phyloP scores from a whole-genome alignment of 1,140 invertebrate genomes.

The Neuroterus valhalla region DNA sequence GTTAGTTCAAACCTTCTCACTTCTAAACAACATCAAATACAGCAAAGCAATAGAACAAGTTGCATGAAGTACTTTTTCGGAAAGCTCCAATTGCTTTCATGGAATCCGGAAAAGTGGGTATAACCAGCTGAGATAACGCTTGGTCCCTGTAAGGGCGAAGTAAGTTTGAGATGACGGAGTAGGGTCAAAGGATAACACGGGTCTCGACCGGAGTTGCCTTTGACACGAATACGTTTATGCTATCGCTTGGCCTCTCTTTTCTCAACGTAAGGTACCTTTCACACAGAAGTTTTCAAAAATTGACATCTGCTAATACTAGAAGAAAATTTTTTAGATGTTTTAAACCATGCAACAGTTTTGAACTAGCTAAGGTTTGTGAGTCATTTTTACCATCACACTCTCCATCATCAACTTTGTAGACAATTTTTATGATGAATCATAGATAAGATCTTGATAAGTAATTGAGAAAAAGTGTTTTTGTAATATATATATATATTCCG shows the following conservation, averaged over 20 bases:
- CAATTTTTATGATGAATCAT: neutral
- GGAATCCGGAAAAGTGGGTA: conserved; percentile 42
- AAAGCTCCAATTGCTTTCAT: neutral
- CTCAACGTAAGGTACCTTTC: conserved; percentile 52
- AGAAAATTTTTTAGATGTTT: too few species aligned
- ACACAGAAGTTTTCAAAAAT: conserved; percentile 35
- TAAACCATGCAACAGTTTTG: too few species aligned
- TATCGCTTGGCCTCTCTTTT: conserved; percentile 65
- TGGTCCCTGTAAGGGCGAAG: conserved; percentile 57
- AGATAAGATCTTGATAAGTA: neutral
- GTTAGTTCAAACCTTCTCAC: neutral
- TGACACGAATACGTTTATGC: conserved; percentile 72
- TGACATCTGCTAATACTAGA: conserved; percentile 28
- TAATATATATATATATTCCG: conserved; percentile 44
- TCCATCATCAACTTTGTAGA: too few species aligned
- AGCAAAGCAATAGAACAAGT: neutral
- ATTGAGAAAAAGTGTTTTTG: conserved; percentile 16
- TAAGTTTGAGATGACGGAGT: conserved; percentile 70
- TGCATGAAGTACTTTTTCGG: neutral
- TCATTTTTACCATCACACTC: too few species aligned
- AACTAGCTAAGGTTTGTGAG: too few species aligned
- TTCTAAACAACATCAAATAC: too few species aligned
- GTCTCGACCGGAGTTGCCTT: conserved; percentile 69
- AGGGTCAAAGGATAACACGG: conserved; percentile 72
- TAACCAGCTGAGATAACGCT: conserved; percentile 41